phyloP scores from a whole-genome alignment of 2,888 invertebrate genomes.

The Steinernema scapterisci region DNA sequence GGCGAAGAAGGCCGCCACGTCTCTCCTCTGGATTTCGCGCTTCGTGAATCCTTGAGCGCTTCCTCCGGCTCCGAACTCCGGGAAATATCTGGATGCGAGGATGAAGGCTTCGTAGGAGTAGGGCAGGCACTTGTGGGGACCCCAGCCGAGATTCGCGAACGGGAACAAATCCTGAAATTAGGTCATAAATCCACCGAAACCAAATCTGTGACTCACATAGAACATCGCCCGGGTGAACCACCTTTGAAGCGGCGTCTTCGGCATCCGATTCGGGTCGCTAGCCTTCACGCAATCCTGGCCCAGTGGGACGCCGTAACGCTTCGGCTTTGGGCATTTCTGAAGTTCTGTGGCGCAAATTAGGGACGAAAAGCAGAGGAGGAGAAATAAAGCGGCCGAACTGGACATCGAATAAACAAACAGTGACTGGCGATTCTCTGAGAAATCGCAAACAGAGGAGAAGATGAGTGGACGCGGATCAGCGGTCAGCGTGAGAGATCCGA shows the following conservation, averaged over 20 bases:
- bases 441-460: neutral
- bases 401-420: constrained; percentile 28
- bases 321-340: constrained; percentile 40
- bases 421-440: neutral
- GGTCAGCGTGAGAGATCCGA: constrained; percentile 3
- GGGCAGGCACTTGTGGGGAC: constrained; percentile 55
- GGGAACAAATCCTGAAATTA: constrained; percentile 58
- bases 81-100: constrained; percentile 61
- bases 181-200: neutral
- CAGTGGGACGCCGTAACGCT: constrained; percentile 38
- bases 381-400: neutral
- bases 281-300: constrained; percentile 26
- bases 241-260: constrained; percentile 32
- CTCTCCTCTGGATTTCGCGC: constrained; percentile 53
- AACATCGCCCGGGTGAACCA: constrained; percentile 37
- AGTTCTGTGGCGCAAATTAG: neutral
- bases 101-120: constrained; percentile 62
- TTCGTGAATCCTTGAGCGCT: constrained; percentile 24
- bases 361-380: neutral
- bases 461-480: neutral
- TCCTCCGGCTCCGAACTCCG: constrained; percentile 53
- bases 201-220: constrained; percentile 35
- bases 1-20: constrained; percentile 61
- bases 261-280: constrained; percentile 38
- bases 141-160: constrained; percentile 62